Base-by-base conservation (phyloP, 1,140 invertebrate genomes). In the Drosophila ohnishii region DNA sequence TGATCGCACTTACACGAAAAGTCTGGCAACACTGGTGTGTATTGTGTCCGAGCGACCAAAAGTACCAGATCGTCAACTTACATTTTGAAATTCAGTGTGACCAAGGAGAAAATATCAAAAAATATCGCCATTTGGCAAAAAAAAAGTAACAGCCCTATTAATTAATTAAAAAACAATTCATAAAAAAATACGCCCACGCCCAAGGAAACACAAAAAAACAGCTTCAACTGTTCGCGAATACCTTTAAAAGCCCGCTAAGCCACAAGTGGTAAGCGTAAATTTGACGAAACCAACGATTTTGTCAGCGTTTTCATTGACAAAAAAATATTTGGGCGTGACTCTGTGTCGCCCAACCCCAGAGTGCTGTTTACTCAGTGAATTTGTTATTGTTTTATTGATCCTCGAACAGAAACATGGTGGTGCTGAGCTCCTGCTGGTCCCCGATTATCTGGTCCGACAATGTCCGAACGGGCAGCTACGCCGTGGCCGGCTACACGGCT, bases 371-470 rank as follows among this genome's bases (percentile, higher is more conserved):
- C 32, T 53, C n/a, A n/a, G 9, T 16, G n/a, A 9, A 34, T 10
- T 37, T 19, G 2, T 19, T 22, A 0, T 16, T 50, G 16, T 39
- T 44, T 7, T 1, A 10, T 7, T 14, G 3, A n/a, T 5, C 1
- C 39, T 2, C 30, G 10, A n/a, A 10, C 13, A 65, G 60, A 34
- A 53, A 11, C 28, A 96, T 96, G 95, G 94, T 94, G n/a, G 90
- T 95, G 3, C 77, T 97, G 37, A 92, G 95, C 86, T 95, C 96
- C 2, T 97, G 96, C 90, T 97, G 96, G 96, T 96, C 96, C 3
- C 96, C 96, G 47, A 96, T 95, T 82, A 95, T 97, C 76, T 97
- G 96, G 95, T 95, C 95, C 11, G 95, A 96, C 70, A 94, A 94
- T 90, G 93, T 97, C 2, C 96, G 95, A 89, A 94, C 93, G 58